Evolutionary conservation across 2,888 invertebrate species (phyloP), one percentile per base, ranked within the genome.

Genomic region (Bombylius major): DNA sequence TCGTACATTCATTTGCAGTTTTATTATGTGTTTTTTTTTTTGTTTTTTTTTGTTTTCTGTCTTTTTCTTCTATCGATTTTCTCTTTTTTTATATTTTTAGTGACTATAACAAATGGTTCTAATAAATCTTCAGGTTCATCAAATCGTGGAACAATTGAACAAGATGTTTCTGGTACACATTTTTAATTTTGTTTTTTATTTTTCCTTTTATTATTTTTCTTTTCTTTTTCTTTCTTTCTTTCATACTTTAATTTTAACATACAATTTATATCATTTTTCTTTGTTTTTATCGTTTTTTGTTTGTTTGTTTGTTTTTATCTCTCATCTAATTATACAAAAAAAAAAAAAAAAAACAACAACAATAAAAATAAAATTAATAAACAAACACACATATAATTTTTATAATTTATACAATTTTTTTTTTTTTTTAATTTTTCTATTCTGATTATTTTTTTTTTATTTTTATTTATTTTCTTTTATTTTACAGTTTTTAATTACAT

Each of bases 41-140:
- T 23, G 23, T 23, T 23, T 36, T 36, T 1, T 36, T 36, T 36
- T 36, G n/a, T n/a, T n/a, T 36, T 36, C 34, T 36, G 34, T 8
- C 8, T 36, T 8, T 36, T 36, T 23, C 23, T 36, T 42, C 11
- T 42, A 11, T 11, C 7, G 4, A 8, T 42, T 42, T 42, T 42
- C 39, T 11, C 4, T 4, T 42, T 42, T 11, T 42, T 42, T 11
- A 42, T 11, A 42, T 42, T 54, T 50, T 47, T 47, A 65, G 64
- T 73, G 65, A 70, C 72, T 55, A 73, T 73, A 57, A 72, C 71
- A 57, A 73, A 73, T 58, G 73, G 73, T 60, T 73, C 73, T 58
- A 73, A 74, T 57, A 73, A 73, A 63, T 73, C 73, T 47, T 73
- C 73, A 42, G 74, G 73, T 51, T 73, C 73, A 56, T 74, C 74